Evolutionary conservation across 2,888 invertebrate genomes (phyloP), one percentile per base, ranked within the genome.

Genomic region (Euplagia quadripunctaria): DNA sequence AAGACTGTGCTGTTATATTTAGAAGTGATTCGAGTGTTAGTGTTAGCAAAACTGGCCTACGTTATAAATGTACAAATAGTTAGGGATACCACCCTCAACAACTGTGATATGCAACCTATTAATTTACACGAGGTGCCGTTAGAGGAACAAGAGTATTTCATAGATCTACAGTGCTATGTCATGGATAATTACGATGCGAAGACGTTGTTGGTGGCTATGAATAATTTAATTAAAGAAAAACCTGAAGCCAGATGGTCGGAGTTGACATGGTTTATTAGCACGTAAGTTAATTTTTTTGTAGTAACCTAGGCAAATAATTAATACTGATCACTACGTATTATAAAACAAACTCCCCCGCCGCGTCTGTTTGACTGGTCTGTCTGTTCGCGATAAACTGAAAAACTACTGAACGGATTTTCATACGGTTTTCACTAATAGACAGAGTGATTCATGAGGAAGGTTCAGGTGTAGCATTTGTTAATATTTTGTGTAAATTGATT

Each of bases 201-300:
- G 81, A 96, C 96, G 70, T 91, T 96, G 82, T 91, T 97, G 65
- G 95, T 96, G 70, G 96, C 97, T 68, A 97, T 97, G 94, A 97
- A 97, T 91, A 94, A 94, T 84, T 94, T 96, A 81, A 89, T 97
- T 73, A 94, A 94, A 80, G 96, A 97, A 84, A 96, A 97, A 78
- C 95, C 96, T 9, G 96, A 97, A 80, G 96, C 97, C 78, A 96
- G 97, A 82, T 98, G 98, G 98, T 90, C 96, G 16, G 97, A 97
- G 88, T 93, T 98, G 78, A 96, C 97, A 74, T 98, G 98, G 97
- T 94, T 97, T 86, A 93, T 96, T 87, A 96, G 96, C 88, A 93
- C 97, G 97, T 97, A 90, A 96, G 97, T 96, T 86, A 78, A 70
- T 58, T 68, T 41, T 14, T 51, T 16, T 51, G 51, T 51, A 14